A percentile compares a stretch with the other conserved stretches of the same genome.
These are phyloP conservation scores for Proteles cristata DNA, from an alignment of 2,113 vertebrate species.

Conservation along the genomic window DNA sequence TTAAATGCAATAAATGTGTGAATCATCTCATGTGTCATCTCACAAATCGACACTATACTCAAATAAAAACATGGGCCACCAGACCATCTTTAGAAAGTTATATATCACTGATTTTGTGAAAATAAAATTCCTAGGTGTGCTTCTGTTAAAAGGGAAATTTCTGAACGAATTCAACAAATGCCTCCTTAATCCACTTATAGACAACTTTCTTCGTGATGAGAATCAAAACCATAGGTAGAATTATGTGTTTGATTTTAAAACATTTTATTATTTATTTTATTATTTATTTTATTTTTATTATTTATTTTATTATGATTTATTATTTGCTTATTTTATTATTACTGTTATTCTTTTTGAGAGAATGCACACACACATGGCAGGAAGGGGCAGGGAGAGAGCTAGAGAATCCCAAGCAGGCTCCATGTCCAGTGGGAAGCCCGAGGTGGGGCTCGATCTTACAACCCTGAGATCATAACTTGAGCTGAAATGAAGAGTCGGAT, in stretches of 20 bases:
- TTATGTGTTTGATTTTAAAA: background rate
- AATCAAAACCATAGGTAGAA: background rate
- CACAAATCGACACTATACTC: background rate
- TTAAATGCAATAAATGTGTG: background rate
- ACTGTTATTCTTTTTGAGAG: too few relatives aligned
- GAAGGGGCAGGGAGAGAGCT: too few relatives aligned
- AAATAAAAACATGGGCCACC: background rate
- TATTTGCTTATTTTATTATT: too few relatives aligned
- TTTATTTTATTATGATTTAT: too few relatives aligned
- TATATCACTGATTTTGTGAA: background rate
- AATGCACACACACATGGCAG: too few relatives aligned
- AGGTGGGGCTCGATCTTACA: too few relatives aligned
- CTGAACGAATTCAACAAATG: constrained; percentile 2
- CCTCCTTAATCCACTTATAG: background rate
- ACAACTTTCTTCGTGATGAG: background rate
- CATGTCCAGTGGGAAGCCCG: too few relatives aligned
- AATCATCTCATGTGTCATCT: background rate
- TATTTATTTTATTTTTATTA: too few relatives aligned
- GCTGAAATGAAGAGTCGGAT: too few relatives aligned
- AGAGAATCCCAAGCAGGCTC: too few relatives aligned
- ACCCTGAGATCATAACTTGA: too few relatives aligned
- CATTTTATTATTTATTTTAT: too few relatives aligned
- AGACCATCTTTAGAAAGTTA: constrained; percentile 3
- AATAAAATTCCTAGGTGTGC: background rate
- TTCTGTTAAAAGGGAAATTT: constrained; percentile 1